Percentiles rank a stretch among this genome's conserved stretches.
Evolutionary conservation across 2,797 vertebrate species (phyloP).

Genomic region (Tamandua tetradactyla): DNA sequence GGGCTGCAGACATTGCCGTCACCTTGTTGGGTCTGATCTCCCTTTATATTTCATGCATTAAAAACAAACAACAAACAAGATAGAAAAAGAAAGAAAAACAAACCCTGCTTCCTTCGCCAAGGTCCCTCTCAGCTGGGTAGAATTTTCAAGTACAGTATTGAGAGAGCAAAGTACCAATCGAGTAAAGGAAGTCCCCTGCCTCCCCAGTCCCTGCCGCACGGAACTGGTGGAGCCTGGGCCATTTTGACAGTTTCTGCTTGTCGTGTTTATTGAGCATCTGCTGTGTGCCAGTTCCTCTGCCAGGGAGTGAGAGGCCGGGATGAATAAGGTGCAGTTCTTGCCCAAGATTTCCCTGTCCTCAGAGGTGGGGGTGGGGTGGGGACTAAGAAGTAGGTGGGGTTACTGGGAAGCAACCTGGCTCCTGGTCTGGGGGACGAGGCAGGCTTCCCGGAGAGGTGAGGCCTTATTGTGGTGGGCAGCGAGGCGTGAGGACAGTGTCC

Average conservation of each 20-base stretch:
- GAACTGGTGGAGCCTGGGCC: neutral
- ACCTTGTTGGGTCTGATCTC: neutral
- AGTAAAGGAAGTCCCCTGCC: neutral
- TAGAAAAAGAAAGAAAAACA: neutral
- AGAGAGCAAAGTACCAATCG: neutral
- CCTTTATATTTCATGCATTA: neutral
- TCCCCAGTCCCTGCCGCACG: neutral
- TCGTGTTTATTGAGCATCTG: neutral
- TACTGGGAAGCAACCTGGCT: fast-evolving
- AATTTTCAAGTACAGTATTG: neutral
- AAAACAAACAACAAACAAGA: slow-evolving; percentile 10
- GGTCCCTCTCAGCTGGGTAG: neutral
- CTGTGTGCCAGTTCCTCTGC: neutral
- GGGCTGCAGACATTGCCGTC: neutral
- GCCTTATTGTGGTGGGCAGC: neutral
- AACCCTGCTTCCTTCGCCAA: neutral
- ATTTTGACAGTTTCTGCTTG: neutral
- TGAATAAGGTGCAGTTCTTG: neutral
- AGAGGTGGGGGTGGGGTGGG: no score
- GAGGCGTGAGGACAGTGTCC: neutral
- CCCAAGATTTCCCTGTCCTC: neutral
- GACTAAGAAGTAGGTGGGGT: neutral
- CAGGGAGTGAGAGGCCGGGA: neutral
- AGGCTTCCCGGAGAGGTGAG: neutral
- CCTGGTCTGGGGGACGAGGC: neutral